Conservation (phyloP, 2,888 invertebrate species). For the Urechis unicinctus region DNA sequence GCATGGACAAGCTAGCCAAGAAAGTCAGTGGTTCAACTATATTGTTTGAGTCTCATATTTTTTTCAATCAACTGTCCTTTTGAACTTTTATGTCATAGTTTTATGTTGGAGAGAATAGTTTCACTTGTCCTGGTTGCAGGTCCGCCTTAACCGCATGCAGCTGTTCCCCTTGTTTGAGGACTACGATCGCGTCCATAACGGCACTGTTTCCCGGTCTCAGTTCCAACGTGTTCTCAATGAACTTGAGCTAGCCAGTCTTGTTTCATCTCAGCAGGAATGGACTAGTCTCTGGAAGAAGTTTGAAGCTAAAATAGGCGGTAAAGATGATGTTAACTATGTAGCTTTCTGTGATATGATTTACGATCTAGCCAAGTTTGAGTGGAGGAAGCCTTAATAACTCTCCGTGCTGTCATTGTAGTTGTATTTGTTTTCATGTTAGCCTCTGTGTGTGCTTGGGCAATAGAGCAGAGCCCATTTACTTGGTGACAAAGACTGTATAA, state of each 20-base stretch:
- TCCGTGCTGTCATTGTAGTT: too few relatives aligned
- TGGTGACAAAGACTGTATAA: too few relatives aligned
- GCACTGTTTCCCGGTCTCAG: constrained; percentile 46
- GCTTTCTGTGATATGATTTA: constrained; percentile 21
- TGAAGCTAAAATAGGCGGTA: constrained; percentile 34
- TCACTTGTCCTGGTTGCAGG: constrained; percentile 27
- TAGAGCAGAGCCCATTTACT: too few relatives aligned
- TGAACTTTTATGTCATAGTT: background rate
- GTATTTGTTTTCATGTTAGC: too few relatives aligned
- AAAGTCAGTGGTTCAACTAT: constrained; percentile 23
- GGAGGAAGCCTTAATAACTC: constrained; percentile 7
- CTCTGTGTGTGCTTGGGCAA: too few relatives aligned
- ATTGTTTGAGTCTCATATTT: background rate
- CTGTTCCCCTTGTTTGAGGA: constrained; percentile 50
- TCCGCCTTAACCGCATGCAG: constrained; percentile 45
- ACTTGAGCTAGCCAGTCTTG: constrained; percentile 41
- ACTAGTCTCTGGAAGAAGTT: constrained; percentile 43
- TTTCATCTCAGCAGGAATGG: constrained; percentile 38
- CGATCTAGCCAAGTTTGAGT: constrained; percentile 13
- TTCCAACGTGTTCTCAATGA: constrained; percentile 48
- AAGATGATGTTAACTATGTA: constrained; percentile 22
- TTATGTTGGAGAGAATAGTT: background rate
- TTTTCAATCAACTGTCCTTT: background rate
- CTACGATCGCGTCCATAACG: constrained; percentile 47
- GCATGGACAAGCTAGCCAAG: constrained; percentile 43